phyloP scores from a whole-genome alignment of 2,888 invertebrate genomes.

The Drosophila falleni region DNA sequence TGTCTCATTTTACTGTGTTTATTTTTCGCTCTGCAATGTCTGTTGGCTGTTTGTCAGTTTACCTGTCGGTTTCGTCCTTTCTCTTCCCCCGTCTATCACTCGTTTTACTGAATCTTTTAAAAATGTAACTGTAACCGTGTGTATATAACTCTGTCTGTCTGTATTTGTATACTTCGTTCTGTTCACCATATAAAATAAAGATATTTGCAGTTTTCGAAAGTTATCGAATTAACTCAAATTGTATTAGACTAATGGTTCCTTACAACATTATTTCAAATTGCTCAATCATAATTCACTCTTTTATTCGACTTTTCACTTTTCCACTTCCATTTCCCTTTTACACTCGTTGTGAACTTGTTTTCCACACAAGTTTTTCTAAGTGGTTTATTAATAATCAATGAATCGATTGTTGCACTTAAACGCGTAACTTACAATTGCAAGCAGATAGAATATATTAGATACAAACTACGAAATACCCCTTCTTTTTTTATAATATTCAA shows the following conservation, averaged over 20 bases:
- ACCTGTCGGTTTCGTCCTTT: constrained; percentile 27
- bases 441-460: no score
- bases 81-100: neutral
- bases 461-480: neutral
- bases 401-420: constrained; percentile 2
- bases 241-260: constrained; percentile 66
- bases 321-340: constrained; percentile 20
- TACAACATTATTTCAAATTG: constrained; percentile 11
- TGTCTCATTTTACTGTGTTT: constrained; percentile 64
- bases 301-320: neutral
- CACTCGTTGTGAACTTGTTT: neutral
- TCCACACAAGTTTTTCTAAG: neutral
- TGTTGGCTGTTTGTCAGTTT: constrained; percentile 60
- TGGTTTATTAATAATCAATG: neutral
- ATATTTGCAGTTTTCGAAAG: constrained; percentile 65
- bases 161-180: neutral
- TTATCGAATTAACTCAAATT: constrained; percentile 70
- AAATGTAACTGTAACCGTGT: constrained; percentile 23
- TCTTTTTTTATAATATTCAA: no score
- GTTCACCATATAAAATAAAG: constrained; percentile 36
- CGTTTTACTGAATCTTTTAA: neutral
- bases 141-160: constrained; percentile 8
- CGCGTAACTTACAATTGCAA: neutral
- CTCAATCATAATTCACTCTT: neutral
- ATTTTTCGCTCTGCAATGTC: constrained; percentile 59